Evolutionary conservation across 2,888 invertebrate species (phyloP), one percentile per base, ranked within the genome.

Genomic region (Cosmia trapezina): DNA sequence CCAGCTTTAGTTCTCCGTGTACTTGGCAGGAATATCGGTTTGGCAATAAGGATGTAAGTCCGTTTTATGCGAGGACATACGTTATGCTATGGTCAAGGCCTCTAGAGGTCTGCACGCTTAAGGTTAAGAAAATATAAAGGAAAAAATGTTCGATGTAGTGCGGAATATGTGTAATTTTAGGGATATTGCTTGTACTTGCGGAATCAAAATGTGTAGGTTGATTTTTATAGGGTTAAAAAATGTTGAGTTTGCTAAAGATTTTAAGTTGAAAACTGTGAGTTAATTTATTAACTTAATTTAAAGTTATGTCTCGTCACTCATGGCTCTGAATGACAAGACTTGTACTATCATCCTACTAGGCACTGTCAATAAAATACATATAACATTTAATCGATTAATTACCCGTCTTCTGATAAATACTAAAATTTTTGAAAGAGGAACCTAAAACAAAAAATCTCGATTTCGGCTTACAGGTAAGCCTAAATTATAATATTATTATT

Each of bases 51-150:
- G 68, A 81, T 69, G 37, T 80, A 64, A 70, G 76, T 37, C 17
- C 33, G 17, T 62, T 81, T 80, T 70, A 66, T 76, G 28, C 33
- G 19, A 66, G 66, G 37, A 67, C 22, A 62, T 70, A 70, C 51
- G 37, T 59, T 84, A 76, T 64, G 17, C 37, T 63, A 72, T 70
- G 77, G 85, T 78, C 85, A 82, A 82, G 85, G 83, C 11, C 67
- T 33, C 1, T 4, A 33, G 47, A 59, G 57, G 67, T 64, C 60
- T 66, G 19, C 14, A 67, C 54, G 65, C 19, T 3, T 45, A 12
- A 12, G 14, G 11, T 47, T 61, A 54, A 37, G 33, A 57, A 65
- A 56, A 59, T n/a, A 43, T 12, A 14, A 37, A 66, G 28, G 41
- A 41, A 41, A 28, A 53, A 71, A 78, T 60, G 8, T 53, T 61